phyloP scores from a whole-genome alignment of 1,140 invertebrate species.

The Lasioglossum baleicum region DNA sequence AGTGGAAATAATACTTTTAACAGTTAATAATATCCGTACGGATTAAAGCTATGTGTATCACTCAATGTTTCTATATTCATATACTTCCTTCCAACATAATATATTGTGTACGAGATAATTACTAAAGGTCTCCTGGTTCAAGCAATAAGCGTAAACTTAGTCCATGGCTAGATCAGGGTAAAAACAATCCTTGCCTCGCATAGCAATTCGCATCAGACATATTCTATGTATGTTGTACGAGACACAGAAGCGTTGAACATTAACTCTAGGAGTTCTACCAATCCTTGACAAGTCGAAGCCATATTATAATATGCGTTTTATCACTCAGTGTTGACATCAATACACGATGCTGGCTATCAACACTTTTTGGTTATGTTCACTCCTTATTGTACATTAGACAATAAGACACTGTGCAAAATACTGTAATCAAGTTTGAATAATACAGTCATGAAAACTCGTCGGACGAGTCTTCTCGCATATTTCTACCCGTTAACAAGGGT shows the following conservation, averaged over 20 bases:
- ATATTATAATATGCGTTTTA: conserved; percentile 44
- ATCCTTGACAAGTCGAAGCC: conserved; percentile 35
- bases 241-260: conserved; percentile 15
- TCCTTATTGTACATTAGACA: conserved; percentile 52
- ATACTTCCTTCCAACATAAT: conserved; percentile 10
- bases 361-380: conserved; percentile 62
- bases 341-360: conserved; percentile 47
- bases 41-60: conserved; percentile 37
- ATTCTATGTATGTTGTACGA: conserved; percentile 43
- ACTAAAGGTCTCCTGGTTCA: conserved; percentile 42
- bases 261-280: background rate
- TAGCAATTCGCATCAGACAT: conserved; percentile 51
- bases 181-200: conserved; percentile 64
- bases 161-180: conserved; percentile 60
- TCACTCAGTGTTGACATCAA: conserved; percentile 48
- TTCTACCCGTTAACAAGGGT: conserved; percentile 1
- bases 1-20: conserved; percentile 48
- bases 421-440: conserved; percentile 28
- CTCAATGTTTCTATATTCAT: conserved; percentile 6
- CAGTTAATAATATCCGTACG: conserved; percentile 32
- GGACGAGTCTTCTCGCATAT: conserved; percentile 31
- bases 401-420: conserved; percentile 38
- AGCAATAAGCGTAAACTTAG: conserved; percentile 62
- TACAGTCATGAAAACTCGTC: conserved; percentile 22
- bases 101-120: conserved; percentile 1